Percentiles rank a stretch among this genome's conserved stretches.
Conservation (phyloP, 2,113 vertebrate genomes). For the Syrmaticus mikado region DNA sequence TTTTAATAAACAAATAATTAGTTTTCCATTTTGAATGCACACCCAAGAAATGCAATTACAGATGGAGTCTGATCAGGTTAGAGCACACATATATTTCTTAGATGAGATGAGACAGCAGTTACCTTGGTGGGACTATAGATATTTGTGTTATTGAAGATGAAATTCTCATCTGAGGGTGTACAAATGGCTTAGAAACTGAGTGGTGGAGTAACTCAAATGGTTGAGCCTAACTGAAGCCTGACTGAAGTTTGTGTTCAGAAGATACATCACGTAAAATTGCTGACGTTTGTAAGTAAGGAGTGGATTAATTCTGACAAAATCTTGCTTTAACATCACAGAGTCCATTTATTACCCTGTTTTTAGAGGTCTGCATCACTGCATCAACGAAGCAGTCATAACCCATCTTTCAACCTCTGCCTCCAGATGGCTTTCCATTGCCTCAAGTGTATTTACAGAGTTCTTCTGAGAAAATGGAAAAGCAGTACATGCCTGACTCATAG, state of each 20-base stretch:
- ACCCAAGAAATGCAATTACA: not conserved
- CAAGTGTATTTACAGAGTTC: slow-evolving; percentile 46
- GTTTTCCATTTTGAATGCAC: not conserved
- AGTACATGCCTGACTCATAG: slow-evolving; percentile 47
- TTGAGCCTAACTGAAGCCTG: not conserved
- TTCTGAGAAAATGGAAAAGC: slow-evolving; percentile 68
- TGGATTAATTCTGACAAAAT: not conserved
- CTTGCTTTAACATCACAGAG: not conserved
- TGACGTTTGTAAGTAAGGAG: not conserved
- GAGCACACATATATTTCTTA: not conserved
- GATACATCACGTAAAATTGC: not conserved
- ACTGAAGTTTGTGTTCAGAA: not conserved
- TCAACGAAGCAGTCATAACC: not conserved
- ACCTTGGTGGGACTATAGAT: not conserved
- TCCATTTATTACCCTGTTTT: not conserved
- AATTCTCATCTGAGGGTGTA: not conserved
- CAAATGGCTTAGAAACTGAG: not conserved
- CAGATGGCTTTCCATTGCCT: slow-evolving; percentile 70
- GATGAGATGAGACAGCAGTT: not conserved
- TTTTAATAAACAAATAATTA: not conserved
- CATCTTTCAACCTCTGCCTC: slow-evolving; percentile 43
- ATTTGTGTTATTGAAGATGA: not conserved
- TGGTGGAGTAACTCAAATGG: not conserved
- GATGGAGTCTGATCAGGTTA: not conserved
- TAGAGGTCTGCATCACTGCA: not conserved